Conservation (phyloP, 2,113 vertebrate species). For the Sciurus niger region DNA sequence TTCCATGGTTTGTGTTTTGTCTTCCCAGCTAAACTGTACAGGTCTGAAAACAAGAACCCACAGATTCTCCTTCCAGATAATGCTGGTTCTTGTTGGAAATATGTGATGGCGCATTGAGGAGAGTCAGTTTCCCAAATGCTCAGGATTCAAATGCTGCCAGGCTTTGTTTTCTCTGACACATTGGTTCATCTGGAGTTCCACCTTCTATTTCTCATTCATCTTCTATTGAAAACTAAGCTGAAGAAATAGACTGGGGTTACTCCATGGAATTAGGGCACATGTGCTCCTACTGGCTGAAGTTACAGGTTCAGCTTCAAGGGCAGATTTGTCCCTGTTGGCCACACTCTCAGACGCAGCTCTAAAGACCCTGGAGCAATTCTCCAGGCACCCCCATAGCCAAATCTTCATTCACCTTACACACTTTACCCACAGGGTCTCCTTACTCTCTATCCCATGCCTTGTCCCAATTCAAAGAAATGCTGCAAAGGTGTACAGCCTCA, state of each 20-base stretch:
- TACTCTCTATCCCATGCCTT: no score
- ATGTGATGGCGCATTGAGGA: fast-evolving
- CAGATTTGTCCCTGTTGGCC: background rate
- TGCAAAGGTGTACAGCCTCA: background rate
- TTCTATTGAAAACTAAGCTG: background rate
- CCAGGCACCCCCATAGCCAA: background rate
- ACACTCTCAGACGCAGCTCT: fast-evolving
- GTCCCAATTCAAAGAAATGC: background rate
- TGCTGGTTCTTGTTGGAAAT: background rate
- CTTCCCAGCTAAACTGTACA: fast-evolving
- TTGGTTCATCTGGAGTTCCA: background rate
- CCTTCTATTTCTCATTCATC: background rate
- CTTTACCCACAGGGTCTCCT: fast-evolving
- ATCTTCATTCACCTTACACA: no score
- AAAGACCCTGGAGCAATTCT: background rate
- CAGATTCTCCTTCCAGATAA: background rate
- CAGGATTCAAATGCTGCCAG: background rate
- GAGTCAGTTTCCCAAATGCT: background rate
- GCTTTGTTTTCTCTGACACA: background rate
- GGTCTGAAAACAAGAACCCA: no score
- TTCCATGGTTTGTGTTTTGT: fast-evolving
- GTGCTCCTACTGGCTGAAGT: fast-evolving
- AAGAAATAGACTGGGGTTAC: background rate
- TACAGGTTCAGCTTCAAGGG: background rate
- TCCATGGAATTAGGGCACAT: background rate